These are phyloP conservation scores for Leucoptera coffeella DNA, from an alignment of 2,888 invertebrate genomes.

Conservation along the genomic window DNA sequence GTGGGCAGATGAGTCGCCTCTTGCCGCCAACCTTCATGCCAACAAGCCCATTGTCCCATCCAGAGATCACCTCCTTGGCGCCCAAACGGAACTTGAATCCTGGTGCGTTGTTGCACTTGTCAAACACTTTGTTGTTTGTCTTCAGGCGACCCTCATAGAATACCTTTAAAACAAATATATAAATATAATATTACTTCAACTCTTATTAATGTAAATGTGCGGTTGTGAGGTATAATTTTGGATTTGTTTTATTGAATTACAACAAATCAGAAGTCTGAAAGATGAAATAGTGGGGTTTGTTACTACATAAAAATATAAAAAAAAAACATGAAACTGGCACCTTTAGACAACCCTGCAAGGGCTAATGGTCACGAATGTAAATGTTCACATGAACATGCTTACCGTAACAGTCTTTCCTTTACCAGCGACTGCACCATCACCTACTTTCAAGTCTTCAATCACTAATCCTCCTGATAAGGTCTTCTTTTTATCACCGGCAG, in stretches of 20 bases:
- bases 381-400: too few species aligned
- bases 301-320: too few species aligned
- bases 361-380: too few species aligned
- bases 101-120: slow-evolving; percentile 65
- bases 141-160: slow-evolving; percentile 83
- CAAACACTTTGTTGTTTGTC: slow-evolving; percentile 81
- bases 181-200: too few species aligned
- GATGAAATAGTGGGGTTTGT: too few species aligned
- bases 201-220: too few species aligned
- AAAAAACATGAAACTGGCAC: too few species aligned
- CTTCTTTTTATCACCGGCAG: slow-evolving; percentile 28
- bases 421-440: slow-evolving; percentile 74
- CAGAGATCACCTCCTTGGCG: slow-evolving; percentile 79
- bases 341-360: too few species aligned
- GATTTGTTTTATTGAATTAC: too few species aligned
- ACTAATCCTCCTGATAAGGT: slow-evolving; percentile 70
- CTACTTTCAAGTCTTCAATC: slow-evolving; percentile 73
- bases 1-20: slow-evolving; percentile 76
- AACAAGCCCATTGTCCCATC: slow-evolving; percentile 83
- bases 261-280: too few species aligned
- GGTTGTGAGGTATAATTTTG: too few species aligned
- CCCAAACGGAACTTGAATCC: slow-evolving; percentile 85
- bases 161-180: too few species aligned
- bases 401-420: slow-evolving; percentile 65
- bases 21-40: slow-evolving; percentile 96